phyloP scores from a whole-genome alignment of 2,797 vertebrate species.

The Pitangus sulphuratus region DNA sequence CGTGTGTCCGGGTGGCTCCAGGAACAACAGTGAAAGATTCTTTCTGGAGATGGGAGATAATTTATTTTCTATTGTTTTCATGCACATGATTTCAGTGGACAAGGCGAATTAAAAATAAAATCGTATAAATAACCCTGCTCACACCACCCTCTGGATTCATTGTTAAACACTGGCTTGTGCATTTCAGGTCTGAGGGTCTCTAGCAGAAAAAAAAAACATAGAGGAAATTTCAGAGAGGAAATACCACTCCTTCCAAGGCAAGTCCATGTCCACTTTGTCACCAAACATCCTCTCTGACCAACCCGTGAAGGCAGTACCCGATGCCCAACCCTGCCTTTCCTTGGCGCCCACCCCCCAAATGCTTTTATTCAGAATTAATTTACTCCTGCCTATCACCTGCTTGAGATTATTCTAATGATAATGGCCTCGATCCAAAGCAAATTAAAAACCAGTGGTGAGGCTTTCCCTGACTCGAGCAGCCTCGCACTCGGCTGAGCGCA shows the following conservation, averaged over 20 bases:
- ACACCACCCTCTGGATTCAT: not conserved
- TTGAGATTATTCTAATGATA: constrained; percentile 71
- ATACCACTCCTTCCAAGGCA: not conserved
- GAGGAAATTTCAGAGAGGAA: not conserved
- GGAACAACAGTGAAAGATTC: constrained; percentile 68
- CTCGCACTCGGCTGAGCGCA: not conserved
- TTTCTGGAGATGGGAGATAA: constrained; percentile 78
- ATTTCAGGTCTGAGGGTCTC: not conserved
- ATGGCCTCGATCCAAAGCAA: constrained; percentile 62
- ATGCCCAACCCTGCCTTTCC: not conserved
- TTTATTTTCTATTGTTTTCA: constrained; percentile 73
- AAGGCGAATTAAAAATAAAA: constrained; percentile 51
- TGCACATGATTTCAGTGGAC: constrained; percentile 51
- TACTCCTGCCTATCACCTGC: constrained; percentile 70
- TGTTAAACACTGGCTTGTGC: not conserved
- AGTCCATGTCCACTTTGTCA: not conserved
- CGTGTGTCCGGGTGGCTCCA: constrained; percentile 69
- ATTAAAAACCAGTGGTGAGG: constrained; percentile 55
- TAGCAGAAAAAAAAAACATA: not conserved
- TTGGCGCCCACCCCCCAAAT: not conserved
- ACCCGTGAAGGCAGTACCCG: fast-evolving
- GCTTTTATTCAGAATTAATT: constrained; percentile 70
- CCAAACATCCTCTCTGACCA: not conserved
- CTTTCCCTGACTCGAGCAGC: not conserved
- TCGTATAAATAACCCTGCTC: not conserved